These are phyloP conservation scores for Leptinotarsa tumamoca DNA, from an alignment of 2,888 invertebrate genomes.

Conservation along the genomic window DNA sequence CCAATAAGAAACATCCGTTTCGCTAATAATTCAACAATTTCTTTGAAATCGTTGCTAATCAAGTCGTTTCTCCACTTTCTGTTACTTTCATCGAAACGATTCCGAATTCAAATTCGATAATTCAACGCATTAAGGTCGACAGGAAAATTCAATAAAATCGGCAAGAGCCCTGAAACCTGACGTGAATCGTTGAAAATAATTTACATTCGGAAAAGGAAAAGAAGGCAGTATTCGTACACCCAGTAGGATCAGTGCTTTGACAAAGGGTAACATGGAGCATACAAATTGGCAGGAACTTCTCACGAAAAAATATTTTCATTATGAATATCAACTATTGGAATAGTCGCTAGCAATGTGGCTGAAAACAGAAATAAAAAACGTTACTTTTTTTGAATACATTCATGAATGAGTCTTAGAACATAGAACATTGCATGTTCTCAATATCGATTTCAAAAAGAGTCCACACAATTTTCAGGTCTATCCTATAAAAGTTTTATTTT, in stretches of 20 bases:
- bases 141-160: conserved; percentile 53
- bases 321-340: too few relatives aligned
- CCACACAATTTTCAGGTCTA: too few relatives aligned
- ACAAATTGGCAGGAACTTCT: background rate
- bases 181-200: conserved; percentile 47
- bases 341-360: too few relatives aligned
- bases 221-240: conserved; percentile 32
- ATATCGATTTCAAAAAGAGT: too few relatives aligned
- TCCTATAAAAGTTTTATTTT: too few relatives aligned
- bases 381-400: too few relatives aligned
- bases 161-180: conserved; percentile 52
- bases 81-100: conserved; percentile 25
- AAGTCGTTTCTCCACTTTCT: background rate
- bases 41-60: too few relatives aligned
- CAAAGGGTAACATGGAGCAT: background rate
- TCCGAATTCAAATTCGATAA: conserved; percentile 45
- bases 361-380: too few relatives aligned
- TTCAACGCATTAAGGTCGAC: conserved; percentile 45
- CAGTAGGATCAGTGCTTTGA: conserved; percentile 30
- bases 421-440: too few relatives aligned
- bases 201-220: conserved; percentile 42
- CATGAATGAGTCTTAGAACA: too few relatives aligned
- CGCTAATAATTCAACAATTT: too few relatives aligned
- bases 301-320: background rate
- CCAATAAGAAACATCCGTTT: too few relatives aligned